Evolutionary conservation across 2,797 vertebrate genomes (phyloP).

Genomic region (Sebastes paucispinis): DNA sequence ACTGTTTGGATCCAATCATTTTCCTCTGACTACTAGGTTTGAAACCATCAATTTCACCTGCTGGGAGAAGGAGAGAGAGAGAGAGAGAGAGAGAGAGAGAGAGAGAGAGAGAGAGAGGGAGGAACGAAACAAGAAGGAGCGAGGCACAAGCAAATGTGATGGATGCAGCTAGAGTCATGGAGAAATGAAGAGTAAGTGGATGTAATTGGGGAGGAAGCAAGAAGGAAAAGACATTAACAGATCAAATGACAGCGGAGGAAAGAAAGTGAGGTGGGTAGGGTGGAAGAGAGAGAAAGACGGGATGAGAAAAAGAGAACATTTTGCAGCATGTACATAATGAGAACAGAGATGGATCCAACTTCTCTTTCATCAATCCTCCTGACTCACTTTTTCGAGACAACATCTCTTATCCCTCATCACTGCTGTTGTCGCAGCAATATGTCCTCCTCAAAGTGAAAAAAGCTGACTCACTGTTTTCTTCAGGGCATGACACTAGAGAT

Average conservation of each 20-base stretch:
- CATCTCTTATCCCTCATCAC: slow-evolving; percentile 30
- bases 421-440: slow-evolving; percentile 19
- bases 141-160: slow-evolving; percentile 29
- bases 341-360: slow-evolving; percentile 21
- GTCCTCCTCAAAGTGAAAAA: neutral
- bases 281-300: neutral
- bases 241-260: slow-evolving; percentile 13
- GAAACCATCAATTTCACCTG: slow-evolving; percentile 68
- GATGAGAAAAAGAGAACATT: neutral
- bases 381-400: slow-evolving; percentile 32
- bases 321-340: slow-evolving; percentile 13
- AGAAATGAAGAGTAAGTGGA: slow-evolving; percentile 43
- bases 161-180: slow-evolving; percentile 15
- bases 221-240: slow-evolving; percentile 38
- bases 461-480: slow-evolving; percentile 35
- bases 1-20: slow-evolving; percentile 66
- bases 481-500: slow-evolving; percentile 9
- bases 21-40: slow-evolving; percentile 64
- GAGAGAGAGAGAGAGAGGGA: neutral
- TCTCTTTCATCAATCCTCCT: slow-evolving; percentile 30
- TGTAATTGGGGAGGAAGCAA: slow-evolving; percentile 37
- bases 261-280: slow-evolving; percentile 1
- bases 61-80: slow-evolving; percentile 14
- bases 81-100: neutral
- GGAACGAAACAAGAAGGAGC: neutral